phyloP scores from a whole-genome alignment of 2,797 vertebrate species.

The Gila robusta region DNA sequence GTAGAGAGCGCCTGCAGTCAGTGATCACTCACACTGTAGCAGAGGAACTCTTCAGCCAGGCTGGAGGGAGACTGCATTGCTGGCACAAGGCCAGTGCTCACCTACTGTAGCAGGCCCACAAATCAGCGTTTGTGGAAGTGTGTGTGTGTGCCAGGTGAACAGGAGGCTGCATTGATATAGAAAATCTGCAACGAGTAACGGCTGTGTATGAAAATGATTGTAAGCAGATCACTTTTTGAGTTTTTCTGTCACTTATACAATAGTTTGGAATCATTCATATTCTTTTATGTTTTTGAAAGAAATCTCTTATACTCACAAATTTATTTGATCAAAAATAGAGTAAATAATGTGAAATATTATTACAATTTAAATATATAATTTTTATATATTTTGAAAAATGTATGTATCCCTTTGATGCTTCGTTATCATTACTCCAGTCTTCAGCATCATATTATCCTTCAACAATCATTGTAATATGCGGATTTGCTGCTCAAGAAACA shows the following conservation, averaged over 20 bases:
- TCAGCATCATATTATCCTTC: neutral
- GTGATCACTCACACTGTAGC: conserved; percentile 38
- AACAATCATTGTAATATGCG: neutral
- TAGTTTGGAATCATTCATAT: neutral
- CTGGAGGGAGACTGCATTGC: conserved; percentile 64
- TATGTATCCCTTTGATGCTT: neutral
- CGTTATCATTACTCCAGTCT: neutral
- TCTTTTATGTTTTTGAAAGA: neutral
- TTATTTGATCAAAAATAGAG: neutral
- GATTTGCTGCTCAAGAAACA: neutral
- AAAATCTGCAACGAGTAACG: conserved; percentile 39
- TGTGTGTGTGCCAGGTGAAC: conserved; percentile 49
- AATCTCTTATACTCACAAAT: neutral
- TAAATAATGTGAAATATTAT: conserved; percentile 4
- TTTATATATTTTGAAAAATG: neutral
- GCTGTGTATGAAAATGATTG: conserved; percentile 31
- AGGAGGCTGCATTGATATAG: conserved; percentile 34
- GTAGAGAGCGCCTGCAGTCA: conserved; percentile 27
- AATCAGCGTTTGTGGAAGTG: conserved; percentile 64
- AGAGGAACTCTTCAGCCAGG: conserved; percentile 49
- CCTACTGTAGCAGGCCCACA: conserved; percentile 69
- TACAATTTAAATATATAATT: neutral
- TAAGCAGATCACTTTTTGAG: neutral
- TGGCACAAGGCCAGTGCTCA: conserved; percentile 72
- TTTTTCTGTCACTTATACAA: neutral